Conservation (phyloP, 1,140 invertebrate genomes). For the Mylabris phalerata region DNA sequence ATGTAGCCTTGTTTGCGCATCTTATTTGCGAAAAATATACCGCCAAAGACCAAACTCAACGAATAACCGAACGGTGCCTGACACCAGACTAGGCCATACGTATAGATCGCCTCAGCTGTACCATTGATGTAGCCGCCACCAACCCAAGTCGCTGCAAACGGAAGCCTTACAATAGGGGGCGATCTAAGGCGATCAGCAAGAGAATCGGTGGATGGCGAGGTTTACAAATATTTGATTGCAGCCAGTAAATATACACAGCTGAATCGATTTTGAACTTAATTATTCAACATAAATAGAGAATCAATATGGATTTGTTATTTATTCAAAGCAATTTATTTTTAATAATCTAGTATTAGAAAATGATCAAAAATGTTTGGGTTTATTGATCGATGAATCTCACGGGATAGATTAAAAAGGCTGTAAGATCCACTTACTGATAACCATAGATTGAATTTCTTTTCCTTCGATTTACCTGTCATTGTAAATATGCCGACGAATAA, state of each 20-base stretch:
- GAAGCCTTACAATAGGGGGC: background rate
- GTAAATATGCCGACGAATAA: constrained; percentile 96
- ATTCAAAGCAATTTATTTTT: too few species aligned
- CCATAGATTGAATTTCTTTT: background rate
- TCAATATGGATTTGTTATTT: too few species aligned
- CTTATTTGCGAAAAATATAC: constrained; percentile 94
- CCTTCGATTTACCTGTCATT: constrained; percentile 75
- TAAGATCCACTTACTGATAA: too few species aligned
- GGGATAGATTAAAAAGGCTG: too few species aligned
- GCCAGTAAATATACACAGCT: too few species aligned
- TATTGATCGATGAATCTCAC: too few species aligned
- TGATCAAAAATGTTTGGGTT: too few species aligned
- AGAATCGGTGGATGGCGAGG: background rate
- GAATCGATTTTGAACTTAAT: too few species aligned
- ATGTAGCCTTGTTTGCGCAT: constrained; percentile 97
- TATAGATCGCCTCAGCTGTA: constrained; percentile 93
- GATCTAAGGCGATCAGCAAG: background rate
- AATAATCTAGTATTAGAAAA: too few species aligned
- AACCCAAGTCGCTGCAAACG: constrained; percentile 85
- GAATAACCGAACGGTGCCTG: constrained; percentile 97
- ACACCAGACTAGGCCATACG: constrained; percentile 86
- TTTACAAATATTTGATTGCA: too few species aligned
- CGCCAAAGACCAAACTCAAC: constrained; percentile 88
- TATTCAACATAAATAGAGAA: too few species aligned
- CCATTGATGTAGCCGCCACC: constrained; percentile 99